A percentile compares a stretch with the other conserved stretches of the same genome.
These are phyloP conservation scores for Temnothorax curvispinosus DNA, from an alignment of 1,140 invertebrate genomes.

Conservation along the genomic window DNA sequence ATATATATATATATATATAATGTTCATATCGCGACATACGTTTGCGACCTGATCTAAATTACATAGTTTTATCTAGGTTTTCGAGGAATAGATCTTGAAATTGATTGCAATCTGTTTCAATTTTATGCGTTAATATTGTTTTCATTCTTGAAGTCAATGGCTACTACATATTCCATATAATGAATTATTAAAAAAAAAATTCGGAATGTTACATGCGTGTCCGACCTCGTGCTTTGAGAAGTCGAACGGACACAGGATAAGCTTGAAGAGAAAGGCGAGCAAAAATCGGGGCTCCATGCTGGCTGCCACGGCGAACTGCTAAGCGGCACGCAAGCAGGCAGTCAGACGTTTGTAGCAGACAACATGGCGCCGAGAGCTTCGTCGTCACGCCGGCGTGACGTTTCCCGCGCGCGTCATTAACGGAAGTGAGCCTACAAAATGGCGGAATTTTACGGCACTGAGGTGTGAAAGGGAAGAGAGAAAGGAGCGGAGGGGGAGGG, in stretches of 20 bases:
- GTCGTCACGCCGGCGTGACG: conserved; percentile 81
- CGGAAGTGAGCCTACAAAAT: conserved; percentile 84
- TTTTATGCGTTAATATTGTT: background rate
- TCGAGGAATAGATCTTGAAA: conserved; percentile 48
- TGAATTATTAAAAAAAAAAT: conserved; percentile 19
- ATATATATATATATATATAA: conserved; percentile 17
- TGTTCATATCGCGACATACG: conserved; percentile 63
- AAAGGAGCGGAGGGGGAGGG: conserved; percentile 40
- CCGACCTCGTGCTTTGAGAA: conserved; percentile 43
- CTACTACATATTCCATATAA: background rate
- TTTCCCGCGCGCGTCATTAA: conserved; percentile 83
- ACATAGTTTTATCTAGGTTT: conserved; percentile 36
- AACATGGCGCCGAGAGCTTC: conserved; percentile 83
- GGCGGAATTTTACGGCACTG: conserved; percentile 80
- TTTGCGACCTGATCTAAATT: conserved; percentile 67
- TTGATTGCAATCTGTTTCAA: background rate
- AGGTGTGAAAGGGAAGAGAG: conserved; percentile 82
- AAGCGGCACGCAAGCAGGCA: conserved; percentile 63
- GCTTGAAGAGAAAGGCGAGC: conserved; percentile 73
- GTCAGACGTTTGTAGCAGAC: conserved; percentile 81
- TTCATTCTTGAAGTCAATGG: background rate
- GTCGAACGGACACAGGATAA: conserved; percentile 54
- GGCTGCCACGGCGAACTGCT: conserved; percentile 75
- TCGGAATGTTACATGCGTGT: conserved; percentile 19
- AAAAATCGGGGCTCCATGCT: conserved; percentile 84